Conservation (phyloP, 2,888 invertebrate genomes). For the Diachrysia chrysitis region DNA sequence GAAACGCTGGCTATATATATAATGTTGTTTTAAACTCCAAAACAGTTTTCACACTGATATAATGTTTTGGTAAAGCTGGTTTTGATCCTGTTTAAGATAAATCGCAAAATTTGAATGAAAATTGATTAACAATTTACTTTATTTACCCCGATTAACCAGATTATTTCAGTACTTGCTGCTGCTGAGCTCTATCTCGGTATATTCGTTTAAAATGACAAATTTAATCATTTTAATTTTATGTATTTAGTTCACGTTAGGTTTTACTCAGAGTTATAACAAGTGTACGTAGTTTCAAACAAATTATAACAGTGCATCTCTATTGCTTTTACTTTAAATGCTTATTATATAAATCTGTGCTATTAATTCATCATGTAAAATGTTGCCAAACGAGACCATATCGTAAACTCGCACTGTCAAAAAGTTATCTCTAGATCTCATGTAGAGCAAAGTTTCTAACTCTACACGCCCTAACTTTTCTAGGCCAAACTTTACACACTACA, state of each 20-base stretch:
- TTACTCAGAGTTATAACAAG: constrained; percentile 5
- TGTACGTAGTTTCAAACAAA: too few species aligned
- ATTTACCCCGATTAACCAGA: background rate
- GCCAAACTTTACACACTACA: too few species aligned
- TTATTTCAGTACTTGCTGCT: background rate
- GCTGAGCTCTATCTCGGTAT: too few species aligned
- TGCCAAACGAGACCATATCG: background rate
- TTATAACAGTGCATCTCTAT: background rate
- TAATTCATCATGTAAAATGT: background rate
- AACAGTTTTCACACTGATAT: background rate
- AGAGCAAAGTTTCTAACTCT: too few species aligned
- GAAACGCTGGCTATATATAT: background rate
- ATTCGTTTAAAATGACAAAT: background rate
- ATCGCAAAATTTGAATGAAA: background rate
- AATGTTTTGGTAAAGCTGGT: background rate
- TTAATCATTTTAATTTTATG: background rate
- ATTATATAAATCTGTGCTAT: background rate
- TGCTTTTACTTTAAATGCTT: background rate
- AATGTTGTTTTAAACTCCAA: background rate
- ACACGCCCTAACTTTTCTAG: too few species aligned
- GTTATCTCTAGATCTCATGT: too few species aligned
- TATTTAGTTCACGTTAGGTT: constrained; percentile 13
- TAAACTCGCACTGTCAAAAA: background rate
- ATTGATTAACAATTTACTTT: too few species aligned
- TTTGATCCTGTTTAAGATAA: too few species aligned